Conservation (phyloP, 2,888 invertebrate species). For the Chydorus sphaericus region DNA sequence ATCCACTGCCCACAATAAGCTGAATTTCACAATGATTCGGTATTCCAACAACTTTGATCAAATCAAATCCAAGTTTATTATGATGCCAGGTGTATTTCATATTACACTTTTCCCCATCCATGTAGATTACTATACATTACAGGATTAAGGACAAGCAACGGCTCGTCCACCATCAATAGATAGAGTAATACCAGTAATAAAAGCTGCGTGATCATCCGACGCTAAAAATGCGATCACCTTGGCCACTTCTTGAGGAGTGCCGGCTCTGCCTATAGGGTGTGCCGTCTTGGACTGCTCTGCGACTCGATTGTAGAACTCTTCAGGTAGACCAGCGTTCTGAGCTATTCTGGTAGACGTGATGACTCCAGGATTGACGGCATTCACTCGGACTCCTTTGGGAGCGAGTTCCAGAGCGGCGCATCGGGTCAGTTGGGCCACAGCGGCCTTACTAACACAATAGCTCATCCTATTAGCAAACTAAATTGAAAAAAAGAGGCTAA, state of each 20-base stretch:
- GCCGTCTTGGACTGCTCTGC: slow-evolving; percentile 69
- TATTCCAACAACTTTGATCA: too few species aligned
- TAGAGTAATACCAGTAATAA: slow-evolving; percentile 75
- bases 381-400: slow-evolving; percentile 53
- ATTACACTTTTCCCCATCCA: too few species aligned
- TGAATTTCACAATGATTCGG: too few species aligned
- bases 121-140: too few species aligned
- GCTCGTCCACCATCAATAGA: slow-evolving; percentile 93
- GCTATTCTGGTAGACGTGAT: slow-evolving; percentile 71
- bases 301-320: slow-evolving; percentile 70
- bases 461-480: slow-evolving; percentile 72
- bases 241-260: slow-evolving; percentile 72
- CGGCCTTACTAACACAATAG: slow-evolving; percentile 85
- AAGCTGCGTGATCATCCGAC: slow-evolving; percentile 60
- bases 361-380: slow-evolving; percentile 80
- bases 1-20: too few species aligned
- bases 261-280: slow-evolving; percentile 80
- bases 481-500: neutral
- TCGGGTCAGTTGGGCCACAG: slow-evolving; percentile 86
- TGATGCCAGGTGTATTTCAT: too few species aligned
- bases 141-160: too few species aligned
- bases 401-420: slow-evolving; percentile 80
- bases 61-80: too few species aligned
- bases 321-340: slow-evolving; percentile 65
- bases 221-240: slow-evolving; percentile 81